Evolutionary conservation across 2,888 invertebrate species (phyloP).

Genomic region (Campoplex nolae): DNA sequence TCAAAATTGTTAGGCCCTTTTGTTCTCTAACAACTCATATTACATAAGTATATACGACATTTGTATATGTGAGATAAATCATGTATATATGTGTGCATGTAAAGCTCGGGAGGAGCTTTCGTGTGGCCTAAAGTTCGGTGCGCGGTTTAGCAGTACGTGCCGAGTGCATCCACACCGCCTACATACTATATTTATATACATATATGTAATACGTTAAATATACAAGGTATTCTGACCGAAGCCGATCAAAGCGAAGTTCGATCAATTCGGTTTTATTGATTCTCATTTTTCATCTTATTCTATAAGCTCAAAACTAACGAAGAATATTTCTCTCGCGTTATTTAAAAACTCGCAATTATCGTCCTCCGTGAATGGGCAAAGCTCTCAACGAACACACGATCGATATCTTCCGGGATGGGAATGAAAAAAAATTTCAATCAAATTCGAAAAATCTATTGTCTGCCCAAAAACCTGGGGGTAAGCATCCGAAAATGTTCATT

Average conservation of each 20-base stretch:
- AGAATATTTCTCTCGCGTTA: too few species aligned
- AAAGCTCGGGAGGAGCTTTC: conserved; percentile 37
- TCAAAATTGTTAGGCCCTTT: not conserved
- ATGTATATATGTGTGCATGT: conserved; percentile 5
- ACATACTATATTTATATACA: conserved; percentile 16
- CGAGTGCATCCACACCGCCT: conserved; percentile 27
- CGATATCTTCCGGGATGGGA: too few species aligned
- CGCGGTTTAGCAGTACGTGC: conserved; percentile 63
- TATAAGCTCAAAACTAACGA: not conserved
- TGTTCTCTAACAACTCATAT: not conserved
- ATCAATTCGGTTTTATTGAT: not conserved
- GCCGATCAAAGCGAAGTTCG: not conserved
- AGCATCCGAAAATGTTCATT: not conserved
- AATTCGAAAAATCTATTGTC: too few species aligned
- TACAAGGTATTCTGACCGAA: not conserved
- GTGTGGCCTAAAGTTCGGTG: conserved; percentile 49
- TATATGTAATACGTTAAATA: not conserved
- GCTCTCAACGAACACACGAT: too few species aligned
- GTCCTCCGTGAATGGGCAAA: too few species aligned
- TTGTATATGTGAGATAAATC: conserved; percentile 1
- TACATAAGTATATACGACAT: not conserved
- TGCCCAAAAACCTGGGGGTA: too few species aligned
- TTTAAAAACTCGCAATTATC: too few species aligned
- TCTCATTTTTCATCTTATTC: not conserved
- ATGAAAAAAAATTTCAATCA: not conserved